A percentile compares a stretch with the other conserved stretches of the same genome.
Conservation (phyloP, 2,888 invertebrate species). For the Diarsia dahlii region DNA sequence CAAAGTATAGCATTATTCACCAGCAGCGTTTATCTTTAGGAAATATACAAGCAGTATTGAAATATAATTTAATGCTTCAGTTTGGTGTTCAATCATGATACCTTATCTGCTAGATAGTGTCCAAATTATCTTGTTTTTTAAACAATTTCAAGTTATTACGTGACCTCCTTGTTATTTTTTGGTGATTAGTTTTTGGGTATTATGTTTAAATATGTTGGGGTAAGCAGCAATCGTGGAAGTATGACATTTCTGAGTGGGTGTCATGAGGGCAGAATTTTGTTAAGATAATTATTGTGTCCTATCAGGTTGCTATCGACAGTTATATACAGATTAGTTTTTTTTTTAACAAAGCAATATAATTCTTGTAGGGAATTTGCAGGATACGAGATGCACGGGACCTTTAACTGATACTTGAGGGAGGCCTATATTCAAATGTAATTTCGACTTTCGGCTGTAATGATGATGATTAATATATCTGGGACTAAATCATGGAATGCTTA, state of each 20-base stretch:
- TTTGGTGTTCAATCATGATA: conserved; percentile 62
- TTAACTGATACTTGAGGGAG: no score
- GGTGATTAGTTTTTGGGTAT: conserved; percentile 44
- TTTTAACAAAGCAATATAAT: no score
- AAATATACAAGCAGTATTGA: conserved; percentile 32
- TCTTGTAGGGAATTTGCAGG: no score
- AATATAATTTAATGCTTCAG: conserved; percentile 43
- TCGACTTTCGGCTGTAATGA: no score
- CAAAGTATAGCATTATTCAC: conserved; percentile 1
- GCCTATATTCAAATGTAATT: no score
- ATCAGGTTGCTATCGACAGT: not conserved
- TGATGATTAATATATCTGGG: no score
- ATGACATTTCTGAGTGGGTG: not conserved
- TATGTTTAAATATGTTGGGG: not conserved
- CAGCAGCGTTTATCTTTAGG: conserved; percentile 26
- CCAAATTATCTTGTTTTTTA: conserved; percentile 66
- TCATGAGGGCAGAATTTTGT: not conserved
- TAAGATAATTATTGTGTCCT: not conserved
- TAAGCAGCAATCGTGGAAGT: not conserved
- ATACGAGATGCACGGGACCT: no score
- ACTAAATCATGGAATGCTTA: not conserved
- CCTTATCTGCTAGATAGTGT: conserved; percentile 58
- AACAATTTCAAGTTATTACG: conserved; percentile 64
- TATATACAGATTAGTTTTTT: no score
- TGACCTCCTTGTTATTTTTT: conserved; percentile 61